These are phyloP conservation scores for Trogon surrucura DNA, from an alignment of 2,113 vertebrate species.

Conservation along the genomic window DNA sequence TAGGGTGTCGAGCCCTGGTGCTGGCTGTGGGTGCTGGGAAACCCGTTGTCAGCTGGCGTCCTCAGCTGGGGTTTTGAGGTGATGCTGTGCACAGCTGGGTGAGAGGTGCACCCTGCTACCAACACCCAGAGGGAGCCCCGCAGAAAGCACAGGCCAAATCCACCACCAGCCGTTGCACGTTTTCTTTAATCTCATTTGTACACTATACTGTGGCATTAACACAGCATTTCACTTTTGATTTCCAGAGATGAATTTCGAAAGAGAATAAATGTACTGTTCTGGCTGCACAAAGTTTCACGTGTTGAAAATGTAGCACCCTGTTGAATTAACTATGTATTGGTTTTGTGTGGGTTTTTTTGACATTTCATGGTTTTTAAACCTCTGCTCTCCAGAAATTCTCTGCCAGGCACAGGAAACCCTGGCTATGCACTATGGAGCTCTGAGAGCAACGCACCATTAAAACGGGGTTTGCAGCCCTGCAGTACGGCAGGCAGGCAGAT, in stretches of 20 bases:
- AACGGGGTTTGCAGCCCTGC: not conserved
- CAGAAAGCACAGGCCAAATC: not conserved
- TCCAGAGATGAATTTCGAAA: not conserved
- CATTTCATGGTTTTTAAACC: not conserved
- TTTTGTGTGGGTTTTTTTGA: not conserved
- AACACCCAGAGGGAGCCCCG: not conserved
- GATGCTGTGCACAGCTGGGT: not conserved
- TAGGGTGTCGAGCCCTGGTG: accelerated
- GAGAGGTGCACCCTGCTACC: not conserved
- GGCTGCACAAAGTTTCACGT: not conserved
- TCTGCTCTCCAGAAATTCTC: not conserved
- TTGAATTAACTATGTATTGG: not conserved
- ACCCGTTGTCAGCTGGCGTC: accelerated
- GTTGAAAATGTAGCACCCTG: not conserved
- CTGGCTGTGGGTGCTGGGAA: not conserved
- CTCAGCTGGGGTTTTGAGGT: accelerated
- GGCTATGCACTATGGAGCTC: not conserved
- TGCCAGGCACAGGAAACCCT: not conserved
- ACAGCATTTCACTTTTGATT: not conserved
- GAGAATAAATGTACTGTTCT: not conserved
- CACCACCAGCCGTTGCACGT: accelerated
- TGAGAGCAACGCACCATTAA: not conserved
- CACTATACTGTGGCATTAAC: not conserved
- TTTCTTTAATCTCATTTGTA: not conserved
- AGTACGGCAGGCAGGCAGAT: not conserved